Percentiles rank a stretch among this genome's conserved stretches.
These are phyloP conservation scores for Thymelicus sylvestris DNA, from an alignment of 2,888 invertebrate genomes.

Conservation along the genomic window DNA sequence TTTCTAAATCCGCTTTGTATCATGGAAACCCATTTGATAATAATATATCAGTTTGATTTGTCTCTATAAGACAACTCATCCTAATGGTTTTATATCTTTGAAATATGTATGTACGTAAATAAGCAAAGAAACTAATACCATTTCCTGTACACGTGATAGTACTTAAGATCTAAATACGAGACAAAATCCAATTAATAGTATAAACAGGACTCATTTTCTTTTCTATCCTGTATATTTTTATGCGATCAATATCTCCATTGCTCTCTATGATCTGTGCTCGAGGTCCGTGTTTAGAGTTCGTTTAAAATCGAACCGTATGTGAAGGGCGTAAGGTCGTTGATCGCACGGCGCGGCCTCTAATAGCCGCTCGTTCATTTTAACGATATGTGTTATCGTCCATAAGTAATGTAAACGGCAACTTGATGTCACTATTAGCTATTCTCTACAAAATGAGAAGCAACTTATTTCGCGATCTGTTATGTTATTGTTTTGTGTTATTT, in stretches of 20 bases:
- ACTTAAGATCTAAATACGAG: not conserved
- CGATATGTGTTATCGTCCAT: constrained; percentile 41
- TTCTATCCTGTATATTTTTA: constrained; percentile 24
- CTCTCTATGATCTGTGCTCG: constrained; percentile 33
- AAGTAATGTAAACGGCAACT: constrained; percentile 40
- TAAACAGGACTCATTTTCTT: constrained; percentile 6
- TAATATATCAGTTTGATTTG: not conserved
- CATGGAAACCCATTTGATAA: not conserved
- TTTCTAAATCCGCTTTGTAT: no score
- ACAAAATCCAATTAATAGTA: not conserved
- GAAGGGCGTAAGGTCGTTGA: constrained; percentile 24
- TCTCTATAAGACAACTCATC: not conserved
- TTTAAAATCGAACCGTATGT: constrained; percentile 9
- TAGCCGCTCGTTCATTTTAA: constrained; percentile 40
- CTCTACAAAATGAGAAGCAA: constrained; percentile 23
- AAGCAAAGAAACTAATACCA: no score
- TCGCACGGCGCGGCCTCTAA: constrained; percentile 23
- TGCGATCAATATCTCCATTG: constrained; percentile 36
- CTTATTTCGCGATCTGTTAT: constrained; percentile 25
- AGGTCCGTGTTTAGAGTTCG: constrained; percentile 10
- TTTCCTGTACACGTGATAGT: no score
- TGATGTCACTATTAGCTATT: constrained; percentile 41
- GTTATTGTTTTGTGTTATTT: constrained; percentile 12
- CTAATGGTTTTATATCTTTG: no score
- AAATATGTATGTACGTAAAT: no score